Base-by-base conservation (phyloP, 1,140 invertebrate genomes). In the Drosophila truncata region DNA sequence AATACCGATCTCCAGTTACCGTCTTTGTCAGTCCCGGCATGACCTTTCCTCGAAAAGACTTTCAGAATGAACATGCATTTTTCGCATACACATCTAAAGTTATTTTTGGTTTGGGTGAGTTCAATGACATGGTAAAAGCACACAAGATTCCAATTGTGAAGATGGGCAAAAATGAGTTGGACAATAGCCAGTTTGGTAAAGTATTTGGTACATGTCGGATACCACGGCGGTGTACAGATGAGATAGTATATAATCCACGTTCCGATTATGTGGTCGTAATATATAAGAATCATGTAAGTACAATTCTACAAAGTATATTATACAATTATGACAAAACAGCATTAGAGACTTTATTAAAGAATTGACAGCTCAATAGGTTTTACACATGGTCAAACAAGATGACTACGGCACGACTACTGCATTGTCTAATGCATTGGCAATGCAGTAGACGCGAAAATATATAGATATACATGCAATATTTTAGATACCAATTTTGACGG, bases 101-200 rank as follows among this genome's bases (percentile, higher is more conserved):
- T 2, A 94, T 97, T 59, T 92, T 94, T 69, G 96, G 95, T 29
- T 94, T 96, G 33, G 93, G 96, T 20, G 94, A 95, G 71, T 97
- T 96, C 82, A 96, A 97, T 92, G 75, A 92, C n/a, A 91, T 95
- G 69, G 95, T 97, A 58, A 96, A 97, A 92, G 94, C 95, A 64
- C 94, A 95, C 47, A 94, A 96, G 91, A 95, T 98, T 49, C 95
- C 96, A 23, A 93, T 95, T 70, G 97, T 98, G 82, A 96, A 95
- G 93, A 95, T 96, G 94, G 97, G 97, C 3, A 95, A 96, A 82
- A 94, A 94, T 77, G 95, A 96, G 6, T 92, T 98, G 52, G 97
- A 98, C 91, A 99, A 98, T 97, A 94, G 95, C 47, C 98, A 98
- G 87, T 98, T 98, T 92, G 96, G 96, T 61, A 96, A 97, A 93